These are phyloP conservation scores for Macrobrachium nipponense DNA, from an alignment of 1,140 invertebrate species.

Conservation along the genomic window DNA sequence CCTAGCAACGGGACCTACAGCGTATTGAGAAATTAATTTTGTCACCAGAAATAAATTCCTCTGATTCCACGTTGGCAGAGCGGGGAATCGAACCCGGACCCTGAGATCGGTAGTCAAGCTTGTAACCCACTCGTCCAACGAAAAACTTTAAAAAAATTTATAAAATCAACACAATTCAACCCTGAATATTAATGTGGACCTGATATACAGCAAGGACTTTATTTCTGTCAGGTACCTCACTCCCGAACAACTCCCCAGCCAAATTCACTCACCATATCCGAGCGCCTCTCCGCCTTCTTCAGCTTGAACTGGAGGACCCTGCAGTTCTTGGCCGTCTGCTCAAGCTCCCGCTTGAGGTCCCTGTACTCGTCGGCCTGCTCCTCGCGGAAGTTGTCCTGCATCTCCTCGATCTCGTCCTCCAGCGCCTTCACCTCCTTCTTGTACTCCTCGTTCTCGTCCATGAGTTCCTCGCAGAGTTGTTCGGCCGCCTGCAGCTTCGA, in stretches of 20 bases:
- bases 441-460: conserved; percentile 96
- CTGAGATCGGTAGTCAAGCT: too few relatives aligned
- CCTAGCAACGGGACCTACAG: too few relatives aligned
- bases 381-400: conserved; percentile 97
- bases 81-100: too few relatives aligned
- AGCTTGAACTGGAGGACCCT: conserved; percentile 98
- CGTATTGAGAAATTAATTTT: too few relatives aligned
- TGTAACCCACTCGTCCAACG: too few relatives aligned
- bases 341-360: conserved; percentile 91
- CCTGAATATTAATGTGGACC: too few relatives aligned
- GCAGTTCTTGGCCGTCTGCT: conserved; percentile 98
- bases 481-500: conserved; percentile 87
- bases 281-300: conserved; percentile 91
- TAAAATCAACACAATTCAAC: too few relatives aligned
- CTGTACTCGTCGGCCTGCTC: conserved; percentile 98
- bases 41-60: too few relatives aligned
- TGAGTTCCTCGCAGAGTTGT: conserved; percentile 89
- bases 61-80: too few relatives aligned
- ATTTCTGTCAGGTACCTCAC: too few relatives aligned
- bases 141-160: too few relatives aligned
- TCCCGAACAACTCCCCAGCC: conserved; percentile 64
- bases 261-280: conserved; percentile 86
- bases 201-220: too few relatives aligned
- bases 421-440: conserved; percentile 93
- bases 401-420: conserved; percentile 97